Evolutionary conservation across 2,888 invertebrate genomes (phyloP), one percentile per base, ranked within the genome.

Genomic region (Eubasilissa splendida): DNA sequence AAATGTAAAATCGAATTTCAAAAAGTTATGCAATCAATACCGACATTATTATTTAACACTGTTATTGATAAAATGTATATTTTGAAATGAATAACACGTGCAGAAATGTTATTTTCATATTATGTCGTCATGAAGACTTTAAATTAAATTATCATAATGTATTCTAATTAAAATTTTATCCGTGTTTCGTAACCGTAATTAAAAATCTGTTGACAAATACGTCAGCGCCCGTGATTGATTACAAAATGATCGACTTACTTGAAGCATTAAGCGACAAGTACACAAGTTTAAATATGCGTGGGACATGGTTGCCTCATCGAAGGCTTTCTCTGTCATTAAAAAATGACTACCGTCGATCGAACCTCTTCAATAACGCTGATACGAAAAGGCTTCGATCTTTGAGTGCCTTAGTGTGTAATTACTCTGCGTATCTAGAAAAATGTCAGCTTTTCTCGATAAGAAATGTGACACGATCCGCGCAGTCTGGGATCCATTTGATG

Each of bases 241-340:
- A 73, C 71, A 73, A 65, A 65, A 10, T 31, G 33, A 73, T 31
- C 33, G 58, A 73, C 33, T 10, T 14, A 65, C 9, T 8, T 31
- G 10, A 5, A 11, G 65, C 11, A 33, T 31, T 33, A 42, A 10
- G 31, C 14, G 14, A 54, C 11, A 54, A 58, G 58, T n/a, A 58
- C 11, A 58, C 58, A 58, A 58, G 58, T 58, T 73, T 71, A 71
- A 31, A 31, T 11, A 53, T 77, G 60, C 54, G 76, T 76, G 63
- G 70, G 77, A 70, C 56, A 42, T 4, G 5, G 58, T 56, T 73
- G 22, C 70, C 58, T 33, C 58, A 71, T 60, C 33, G 8, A 22
- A n/a, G 52, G 77, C 77, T 77, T 77, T 77, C 77, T 77, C 70
- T 77, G 4, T n/a, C 59, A 50, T 66, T 53, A 53, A 54, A 31